Conservation (phyloP, 2,797 vertebrate species). For the Tauraco hartlaubi region DNA sequence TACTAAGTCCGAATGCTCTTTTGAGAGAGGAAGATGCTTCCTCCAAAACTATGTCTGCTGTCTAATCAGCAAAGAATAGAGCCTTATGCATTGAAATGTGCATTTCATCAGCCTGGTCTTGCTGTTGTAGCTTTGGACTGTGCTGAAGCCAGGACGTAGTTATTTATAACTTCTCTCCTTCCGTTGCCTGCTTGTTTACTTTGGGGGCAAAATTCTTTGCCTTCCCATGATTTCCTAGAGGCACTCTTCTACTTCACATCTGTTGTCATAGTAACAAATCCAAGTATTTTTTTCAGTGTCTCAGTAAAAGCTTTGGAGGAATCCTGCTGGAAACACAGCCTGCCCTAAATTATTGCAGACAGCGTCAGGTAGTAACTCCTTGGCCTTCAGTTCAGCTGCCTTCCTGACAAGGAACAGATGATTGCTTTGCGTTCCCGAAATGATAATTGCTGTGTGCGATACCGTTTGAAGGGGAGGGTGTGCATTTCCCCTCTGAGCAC, state of each 20-base stretch:
- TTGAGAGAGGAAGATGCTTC: background rate
- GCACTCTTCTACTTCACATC: background rate
- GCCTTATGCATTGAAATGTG: background rate
- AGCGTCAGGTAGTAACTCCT: background rate
- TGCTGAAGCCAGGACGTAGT: background rate
- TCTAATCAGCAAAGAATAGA: background rate
- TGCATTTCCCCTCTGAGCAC: background rate
- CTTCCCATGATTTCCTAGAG: background rate
- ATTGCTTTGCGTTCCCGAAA: slow-evolving; percentile 33
- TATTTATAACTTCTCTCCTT: background rate
- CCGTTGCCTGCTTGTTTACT: slow-evolving; percentile 1
- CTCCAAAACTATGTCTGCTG: background rate
- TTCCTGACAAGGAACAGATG: slow-evolving; percentile 8
- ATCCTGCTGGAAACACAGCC: slow-evolving; percentile 1
- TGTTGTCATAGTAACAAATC: slow-evolving; percentile 52
- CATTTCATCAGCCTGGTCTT: background rate
- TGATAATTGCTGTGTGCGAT: background rate
- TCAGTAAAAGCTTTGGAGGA: slow-evolving; percentile 22
- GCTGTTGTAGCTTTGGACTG: background rate
- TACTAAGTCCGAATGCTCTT: background rate
- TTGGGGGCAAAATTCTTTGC: background rate
- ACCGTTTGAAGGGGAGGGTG: background rate
- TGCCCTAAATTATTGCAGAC: background rate
- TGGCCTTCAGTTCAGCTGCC: background rate
- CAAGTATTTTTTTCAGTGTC: background rate